These are phyloP conservation scores for Asbolus verrucosus DNA, from an alignment of 1,140 invertebrate species.

Conservation along the genomic window DNA sequence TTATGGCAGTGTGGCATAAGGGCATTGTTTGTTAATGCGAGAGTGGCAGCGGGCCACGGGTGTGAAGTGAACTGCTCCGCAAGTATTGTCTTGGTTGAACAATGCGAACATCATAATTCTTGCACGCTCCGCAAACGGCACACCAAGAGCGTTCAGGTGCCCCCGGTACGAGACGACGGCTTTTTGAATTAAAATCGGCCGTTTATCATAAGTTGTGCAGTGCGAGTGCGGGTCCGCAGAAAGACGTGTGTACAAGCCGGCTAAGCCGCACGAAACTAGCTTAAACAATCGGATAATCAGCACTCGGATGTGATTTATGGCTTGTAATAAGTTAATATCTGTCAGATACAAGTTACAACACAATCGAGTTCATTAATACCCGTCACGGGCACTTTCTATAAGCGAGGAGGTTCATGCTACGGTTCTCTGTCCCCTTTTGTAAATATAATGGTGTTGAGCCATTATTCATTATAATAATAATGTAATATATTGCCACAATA, in stretches of 20 bases:
- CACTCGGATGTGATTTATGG: slow-evolving; percentile 56
- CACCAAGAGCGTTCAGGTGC: slow-evolving; percentile 26
- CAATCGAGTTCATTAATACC: slow-evolving; percentile 57
- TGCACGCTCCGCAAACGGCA: slow-evolving; percentile 39
- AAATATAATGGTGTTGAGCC: slow-evolving; percentile 42
- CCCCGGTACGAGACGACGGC: slow-evolving; percentile 15
- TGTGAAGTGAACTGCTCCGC: slow-evolving; percentile 44
- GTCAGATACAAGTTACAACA: slow-evolving; percentile 55
- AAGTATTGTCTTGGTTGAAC: slow-evolving; percentile 49
- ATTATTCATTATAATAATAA: slow-evolving; percentile 46
- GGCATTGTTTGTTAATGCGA: slow-evolving; percentile 50
- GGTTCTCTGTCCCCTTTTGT: slow-evolving; percentile 42
- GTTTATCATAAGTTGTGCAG: slow-evolving; percentile 47
- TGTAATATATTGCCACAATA: slow-evolving; percentile 25
- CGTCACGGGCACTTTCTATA: slow-evolving; percentile 54
- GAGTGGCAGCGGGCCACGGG: slow-evolving; percentile 35
- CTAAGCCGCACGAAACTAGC: slow-evolving; percentile 45
- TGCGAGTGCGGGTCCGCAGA: slow-evolving; percentile 16
- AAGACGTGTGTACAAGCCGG: slow-evolving; percentile 16
- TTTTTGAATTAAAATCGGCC: slow-evolving; percentile 48
- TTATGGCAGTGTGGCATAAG: slow-evolving; percentile 44
- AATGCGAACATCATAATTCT: slow-evolving; percentile 50
- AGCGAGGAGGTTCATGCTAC: slow-evolving; percentile 38
- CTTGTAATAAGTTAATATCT: slow-evolving; percentile 58
- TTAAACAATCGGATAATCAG: slow-evolving; percentile 57